Evolutionary conservation across 2,888 invertebrate genomes (phyloP).

Genomic region (Xanthorhoe designata): DNA sequence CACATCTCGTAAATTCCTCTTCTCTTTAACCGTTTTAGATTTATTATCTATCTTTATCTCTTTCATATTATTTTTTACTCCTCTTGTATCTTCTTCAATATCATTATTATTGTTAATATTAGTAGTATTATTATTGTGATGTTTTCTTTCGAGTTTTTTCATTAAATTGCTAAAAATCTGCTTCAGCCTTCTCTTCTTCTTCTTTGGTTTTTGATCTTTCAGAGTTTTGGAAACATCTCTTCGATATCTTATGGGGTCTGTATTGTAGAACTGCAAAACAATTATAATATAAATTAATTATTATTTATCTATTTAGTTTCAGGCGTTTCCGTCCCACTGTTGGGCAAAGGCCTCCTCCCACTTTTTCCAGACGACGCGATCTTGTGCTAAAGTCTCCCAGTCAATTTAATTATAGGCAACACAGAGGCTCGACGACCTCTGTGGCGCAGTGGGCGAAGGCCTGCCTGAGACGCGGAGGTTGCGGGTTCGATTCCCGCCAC

Average conservation of each 20-base stretch:
- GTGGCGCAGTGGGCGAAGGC: too few species aligned
- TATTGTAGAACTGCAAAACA: conserved; percentile 17
- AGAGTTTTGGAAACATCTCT: conserved; percentile 15
- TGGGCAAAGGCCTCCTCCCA: too few species aligned
- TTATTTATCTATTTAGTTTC: too few species aligned
- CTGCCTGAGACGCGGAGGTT: too few species aligned
- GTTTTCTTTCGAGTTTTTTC: background rate
- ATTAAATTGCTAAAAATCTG: background rate
- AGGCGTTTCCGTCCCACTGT: too few species aligned
- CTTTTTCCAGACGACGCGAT: too few species aligned
- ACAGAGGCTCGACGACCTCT: too few species aligned
- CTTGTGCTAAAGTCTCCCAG: too few species aligned
- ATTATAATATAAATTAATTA: conserved; percentile 1
- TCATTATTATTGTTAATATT: background rate
- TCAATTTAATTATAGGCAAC: too few species aligned
- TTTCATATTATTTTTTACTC: background rate
- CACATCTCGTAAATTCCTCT: conserved; percentile 59
- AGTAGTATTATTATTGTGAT: background rate
- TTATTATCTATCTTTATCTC: background rate
- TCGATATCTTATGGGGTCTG: conserved; percentile 16
- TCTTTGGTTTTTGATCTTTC: background rate
- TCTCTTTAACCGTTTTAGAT: conserved; percentile 27
- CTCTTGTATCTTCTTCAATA: background rate
- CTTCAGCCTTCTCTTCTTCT: background rate
- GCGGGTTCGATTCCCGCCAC: too few species aligned